Evolutionary conservation across 2,113 vertebrate genomes (phyloP).

Genomic region (Melanostigma gelatinosum): DNA sequence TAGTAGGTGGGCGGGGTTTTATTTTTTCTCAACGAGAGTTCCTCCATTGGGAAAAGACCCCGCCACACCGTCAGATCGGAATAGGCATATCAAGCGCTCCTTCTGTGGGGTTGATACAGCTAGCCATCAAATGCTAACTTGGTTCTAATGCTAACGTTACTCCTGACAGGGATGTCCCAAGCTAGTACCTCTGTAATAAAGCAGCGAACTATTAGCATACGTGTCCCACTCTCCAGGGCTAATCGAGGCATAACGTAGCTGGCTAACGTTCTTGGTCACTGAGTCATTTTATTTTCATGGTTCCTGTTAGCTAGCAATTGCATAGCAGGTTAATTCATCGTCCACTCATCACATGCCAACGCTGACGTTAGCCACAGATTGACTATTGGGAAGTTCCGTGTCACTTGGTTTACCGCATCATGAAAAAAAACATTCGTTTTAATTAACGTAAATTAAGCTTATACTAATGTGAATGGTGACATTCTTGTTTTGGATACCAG

Average conservation of each 20-base stretch:
- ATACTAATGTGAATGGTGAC: neutral
- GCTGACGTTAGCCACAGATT: conserved; percentile 39
- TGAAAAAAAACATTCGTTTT: neutral
- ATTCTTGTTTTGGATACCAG: neutral
- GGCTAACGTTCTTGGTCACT: neutral
- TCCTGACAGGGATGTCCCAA: conserved; percentile 15
- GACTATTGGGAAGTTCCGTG: neutral
- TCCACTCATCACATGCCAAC: conserved; percentile 64
- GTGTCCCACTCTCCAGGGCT: neutral
- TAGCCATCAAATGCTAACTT: conserved; percentile 67
- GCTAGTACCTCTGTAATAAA: neutral
- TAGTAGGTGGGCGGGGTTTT: conserved; percentile 45
- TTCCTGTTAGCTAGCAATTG: conserved; percentile 44
- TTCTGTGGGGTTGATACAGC: conserved; percentile 38
- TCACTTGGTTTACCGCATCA: conserved; percentile 2
- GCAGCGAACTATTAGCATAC: no score
- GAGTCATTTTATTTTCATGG: neutral
- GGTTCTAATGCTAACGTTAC: conserved; percentile 15
- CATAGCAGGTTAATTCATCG: conserved; percentile 63
- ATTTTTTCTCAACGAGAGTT: neutral
- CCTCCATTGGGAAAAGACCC: neutral
- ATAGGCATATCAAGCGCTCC: conserved; percentile 64
- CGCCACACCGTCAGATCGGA: neutral
- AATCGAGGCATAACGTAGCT: neutral
- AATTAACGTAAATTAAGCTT: neutral